These are phyloP conservation scores for Rhimphoctona megacephalus DNA, from an alignment of 2,888 invertebrate species.

Conservation along the genomic window DNA sequence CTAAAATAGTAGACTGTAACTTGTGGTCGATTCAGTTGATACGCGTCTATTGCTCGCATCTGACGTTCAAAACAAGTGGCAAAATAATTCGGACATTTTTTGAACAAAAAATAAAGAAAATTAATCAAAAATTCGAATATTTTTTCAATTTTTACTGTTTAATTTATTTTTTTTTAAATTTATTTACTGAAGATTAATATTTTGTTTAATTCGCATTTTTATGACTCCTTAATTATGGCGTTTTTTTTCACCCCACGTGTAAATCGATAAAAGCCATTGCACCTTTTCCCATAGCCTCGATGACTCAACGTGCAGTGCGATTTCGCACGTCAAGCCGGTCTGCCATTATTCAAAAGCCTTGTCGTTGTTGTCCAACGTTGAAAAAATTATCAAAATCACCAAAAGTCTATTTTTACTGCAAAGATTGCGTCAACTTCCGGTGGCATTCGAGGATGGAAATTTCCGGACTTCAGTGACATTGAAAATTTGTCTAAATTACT, in stretches of 20 bases:
- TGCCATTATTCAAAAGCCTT: neutral
- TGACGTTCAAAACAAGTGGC: constrained; percentile 58
- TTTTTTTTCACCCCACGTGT: neutral
- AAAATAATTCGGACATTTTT: neutral
- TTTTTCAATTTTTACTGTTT: neutral
- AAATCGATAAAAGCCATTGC: constrained; percentile 22
- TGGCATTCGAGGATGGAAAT: constrained; percentile 28
- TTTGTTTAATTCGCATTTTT: neutral
- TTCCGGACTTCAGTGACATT: constrained; percentile 13
- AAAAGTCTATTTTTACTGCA: neutral
- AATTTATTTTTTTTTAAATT: neutral
- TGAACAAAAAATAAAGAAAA: neutral
- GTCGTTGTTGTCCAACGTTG: neutral
- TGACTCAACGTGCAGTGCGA: constrained; percentile 23
- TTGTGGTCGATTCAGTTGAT: constrained; percentile 76
- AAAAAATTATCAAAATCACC: neutral
- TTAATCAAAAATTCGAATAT: neutral
- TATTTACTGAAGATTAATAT: neutral
- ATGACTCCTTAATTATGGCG: neutral
- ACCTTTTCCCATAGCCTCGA: constrained; percentile 11
- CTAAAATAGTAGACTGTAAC: constrained; percentile 77
- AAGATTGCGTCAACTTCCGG: constrained; percentile 31
- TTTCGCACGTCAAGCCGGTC: constrained; percentile 13
- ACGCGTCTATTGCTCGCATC: constrained; percentile 71
- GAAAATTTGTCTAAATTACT: neutral